These are phyloP conservation scores for Chiloscyllium punctatum DNA, from an alignment of 2,797 vertebrate genomes.

Conservation along the genomic window DNA sequence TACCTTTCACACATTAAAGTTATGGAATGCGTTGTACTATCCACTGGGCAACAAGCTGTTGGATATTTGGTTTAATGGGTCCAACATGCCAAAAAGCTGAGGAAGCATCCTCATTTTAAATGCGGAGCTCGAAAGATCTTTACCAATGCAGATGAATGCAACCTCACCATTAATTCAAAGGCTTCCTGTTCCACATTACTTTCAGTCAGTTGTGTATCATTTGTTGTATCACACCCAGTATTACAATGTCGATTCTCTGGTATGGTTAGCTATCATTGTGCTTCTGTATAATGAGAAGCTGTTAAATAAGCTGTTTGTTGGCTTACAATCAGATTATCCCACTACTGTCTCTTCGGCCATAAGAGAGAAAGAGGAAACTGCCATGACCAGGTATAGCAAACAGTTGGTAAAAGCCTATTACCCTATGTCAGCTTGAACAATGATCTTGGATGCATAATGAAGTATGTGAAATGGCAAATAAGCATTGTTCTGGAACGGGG, in stretches of 20 bases:
- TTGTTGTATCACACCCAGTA: not conserved
- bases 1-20: not conserved
- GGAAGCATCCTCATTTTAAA: not conserved
- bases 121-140: not conserved
- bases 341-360: not conserved
- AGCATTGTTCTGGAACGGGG: not conserved
- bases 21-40: not conserved
- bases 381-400: not conserved
- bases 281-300: not conserved
- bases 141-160: not conserved
- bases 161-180: not conserved
- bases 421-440: not conserved
- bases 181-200: not conserved
- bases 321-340: not conserved
- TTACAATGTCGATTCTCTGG: not conserved
- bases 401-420: not conserved
- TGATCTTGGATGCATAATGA: not conserved
- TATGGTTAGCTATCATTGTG: not conserved
- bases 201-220: not conserved
- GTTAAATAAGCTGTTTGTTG: not conserved
- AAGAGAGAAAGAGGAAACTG: not conserved
- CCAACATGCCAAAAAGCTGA: not conserved
- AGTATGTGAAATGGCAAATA: not conserved
- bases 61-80: not conserved
- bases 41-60: not conserved